These are phyloP conservation scores for Aleiodes sp. DNA, from an alignment of 1,140 invertebrate species.

Conservation along the genomic window DNA sequence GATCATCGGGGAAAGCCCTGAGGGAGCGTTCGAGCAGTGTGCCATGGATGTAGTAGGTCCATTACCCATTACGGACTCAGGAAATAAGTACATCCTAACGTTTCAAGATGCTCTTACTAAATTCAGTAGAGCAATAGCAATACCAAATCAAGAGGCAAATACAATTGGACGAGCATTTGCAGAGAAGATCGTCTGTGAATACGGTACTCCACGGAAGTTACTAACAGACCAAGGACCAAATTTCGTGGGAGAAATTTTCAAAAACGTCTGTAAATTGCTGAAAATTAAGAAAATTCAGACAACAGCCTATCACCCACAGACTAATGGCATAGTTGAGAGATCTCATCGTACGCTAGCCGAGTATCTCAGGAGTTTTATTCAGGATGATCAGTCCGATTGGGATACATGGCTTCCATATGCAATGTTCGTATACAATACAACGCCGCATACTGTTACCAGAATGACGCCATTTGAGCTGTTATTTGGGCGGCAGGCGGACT, in stretches of 20 bases:
- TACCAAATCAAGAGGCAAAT: slow-evolving; percentile 41
- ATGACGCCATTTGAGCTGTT: slow-evolving; percentile 40
- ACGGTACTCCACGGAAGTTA: slow-evolving; percentile 45
- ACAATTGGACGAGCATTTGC: slow-evolving; percentile 42
- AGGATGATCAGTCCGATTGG: slow-evolving; percentile 48
- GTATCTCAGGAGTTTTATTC: slow-evolving; percentile 41
- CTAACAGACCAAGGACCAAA: slow-evolving; percentile 49
- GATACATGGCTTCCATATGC: slow-evolving; percentile 45
- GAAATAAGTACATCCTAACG: slow-evolving; percentile 49
- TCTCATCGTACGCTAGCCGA: slow-evolving; percentile 36
- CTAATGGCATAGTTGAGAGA: slow-evolving; percentile 39
- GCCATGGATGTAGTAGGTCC: slow-evolving; percentile 50
- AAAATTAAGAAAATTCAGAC: too few species aligned
- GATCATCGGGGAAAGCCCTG: slow-evolving; percentile 35
- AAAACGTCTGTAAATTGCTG: too few species aligned
- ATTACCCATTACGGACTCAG: slow-evolving; percentile 34
- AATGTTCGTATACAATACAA: too few species aligned
- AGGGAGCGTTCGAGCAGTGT: slow-evolving; percentile 32
- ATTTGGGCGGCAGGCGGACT: slow-evolving; percentile 36
- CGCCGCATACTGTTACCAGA: too few species aligned
- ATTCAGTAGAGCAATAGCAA: slow-evolving; percentile 35
- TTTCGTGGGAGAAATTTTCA: slow-evolving; percentile 35
- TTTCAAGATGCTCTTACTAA: slow-evolving; percentile 50
- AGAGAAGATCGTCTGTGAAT: slow-evolving; percentile 40
- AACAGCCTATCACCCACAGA: too few species aligned